Conservation (phyloP, 2,797 vertebrate species). For the Mus minutoides region DNA sequence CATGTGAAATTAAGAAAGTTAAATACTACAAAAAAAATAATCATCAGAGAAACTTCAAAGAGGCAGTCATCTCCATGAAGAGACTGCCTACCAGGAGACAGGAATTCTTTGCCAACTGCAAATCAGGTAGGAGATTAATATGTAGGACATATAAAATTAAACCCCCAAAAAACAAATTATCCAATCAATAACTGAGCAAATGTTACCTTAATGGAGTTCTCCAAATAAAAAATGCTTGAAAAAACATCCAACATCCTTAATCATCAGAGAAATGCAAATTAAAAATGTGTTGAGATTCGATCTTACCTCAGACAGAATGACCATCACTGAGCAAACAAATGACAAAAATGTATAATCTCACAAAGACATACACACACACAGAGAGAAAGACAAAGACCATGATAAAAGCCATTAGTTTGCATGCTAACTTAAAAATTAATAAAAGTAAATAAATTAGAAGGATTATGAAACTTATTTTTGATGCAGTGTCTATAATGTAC, state of each 20-base stretch:
- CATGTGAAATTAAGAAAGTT: not conserved
- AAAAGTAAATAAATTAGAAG: not conserved
- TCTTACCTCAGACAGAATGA: too few species aligned
- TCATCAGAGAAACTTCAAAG: not conserved
- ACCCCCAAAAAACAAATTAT: not conserved
- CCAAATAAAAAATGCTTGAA: not conserved
- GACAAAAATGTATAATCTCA: too few species aligned
- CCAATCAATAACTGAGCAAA: not conserved
- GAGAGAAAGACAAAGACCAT: too few species aligned
- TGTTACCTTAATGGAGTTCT: not conserved
- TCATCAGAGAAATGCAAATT: too few species aligned
- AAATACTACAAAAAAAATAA: not conserved
- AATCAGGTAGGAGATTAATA: not conserved
- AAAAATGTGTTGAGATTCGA: too few species aligned
- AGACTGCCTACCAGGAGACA: not conserved
- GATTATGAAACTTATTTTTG: not conserved
- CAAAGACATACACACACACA: too few species aligned
- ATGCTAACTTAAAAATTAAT: not conserved
- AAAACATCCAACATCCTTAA: too few species aligned
- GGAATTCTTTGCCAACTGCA: not conserved
- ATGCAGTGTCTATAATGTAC: not conserved
- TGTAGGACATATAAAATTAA: not conserved
- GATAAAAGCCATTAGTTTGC: not conserved
- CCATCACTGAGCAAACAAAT: too few species aligned
- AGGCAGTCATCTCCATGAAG: not conserved